phyloP scores from a whole-genome alignment of 2,797 vertebrate species.

The Danio aesculapii region DNA sequence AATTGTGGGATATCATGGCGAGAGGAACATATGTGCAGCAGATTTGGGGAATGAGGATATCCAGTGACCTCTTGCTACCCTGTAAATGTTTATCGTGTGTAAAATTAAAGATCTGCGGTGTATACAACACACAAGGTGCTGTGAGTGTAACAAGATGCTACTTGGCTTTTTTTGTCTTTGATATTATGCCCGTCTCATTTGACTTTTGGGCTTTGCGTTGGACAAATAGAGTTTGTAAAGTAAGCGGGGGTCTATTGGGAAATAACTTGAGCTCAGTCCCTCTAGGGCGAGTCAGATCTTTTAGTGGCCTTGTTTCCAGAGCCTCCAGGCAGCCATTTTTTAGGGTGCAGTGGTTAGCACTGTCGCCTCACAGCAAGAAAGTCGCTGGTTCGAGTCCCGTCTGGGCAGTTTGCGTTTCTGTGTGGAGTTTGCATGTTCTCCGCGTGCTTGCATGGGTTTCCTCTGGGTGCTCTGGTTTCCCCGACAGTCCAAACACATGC shows the following conservation, averaged over 20 bases:
- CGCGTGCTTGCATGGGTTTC: too few relatives aligned
- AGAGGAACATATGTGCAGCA: conserved; percentile 43
- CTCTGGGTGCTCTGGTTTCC: too few relatives aligned
- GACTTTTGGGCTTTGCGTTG: neutral
- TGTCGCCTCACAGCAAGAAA: too few relatives aligned
- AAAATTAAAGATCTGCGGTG: conserved; percentile 20
- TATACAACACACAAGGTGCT: conserved; percentile 6
- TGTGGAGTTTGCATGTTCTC: too few relatives aligned
- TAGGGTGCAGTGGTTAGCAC: neutral
- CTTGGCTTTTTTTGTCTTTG: conserved; percentile 19
- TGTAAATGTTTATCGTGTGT: conserved; percentile 16
- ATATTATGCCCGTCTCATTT: neutral
- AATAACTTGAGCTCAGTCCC: neutral
- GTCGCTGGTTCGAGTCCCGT: too few relatives aligned
- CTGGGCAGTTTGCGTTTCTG: too few relatives aligned
- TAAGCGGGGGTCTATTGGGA: neutral
- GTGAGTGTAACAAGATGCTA: conserved; percentile 14
- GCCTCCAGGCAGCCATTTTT: neutral
- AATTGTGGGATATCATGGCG: conserved; percentile 34
- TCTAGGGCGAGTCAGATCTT: too few relatives aligned
- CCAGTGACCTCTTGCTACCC: neutral
- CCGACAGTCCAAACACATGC: too few relatives aligned
- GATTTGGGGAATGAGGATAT: conserved; percentile 27
- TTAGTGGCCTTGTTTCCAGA: neutral
- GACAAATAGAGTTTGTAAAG: neutral